phyloP scores from a whole-genome alignment of 2,888 invertebrate species.

The Brenthis daphne region DNA sequence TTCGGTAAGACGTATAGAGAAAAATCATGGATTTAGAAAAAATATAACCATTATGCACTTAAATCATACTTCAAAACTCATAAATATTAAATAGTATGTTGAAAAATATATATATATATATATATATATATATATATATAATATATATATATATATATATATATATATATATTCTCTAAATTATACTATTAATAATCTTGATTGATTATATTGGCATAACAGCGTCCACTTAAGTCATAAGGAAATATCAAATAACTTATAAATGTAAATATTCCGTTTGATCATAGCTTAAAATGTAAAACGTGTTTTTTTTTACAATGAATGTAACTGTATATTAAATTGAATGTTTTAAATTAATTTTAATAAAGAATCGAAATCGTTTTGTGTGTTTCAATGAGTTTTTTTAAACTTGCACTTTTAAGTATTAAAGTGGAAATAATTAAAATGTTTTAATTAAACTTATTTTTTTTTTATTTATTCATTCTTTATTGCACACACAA shows the following conservation, averaged over 20 bases:
- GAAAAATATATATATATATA: not conserved
- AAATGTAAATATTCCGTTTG: conserved; percentile 31
- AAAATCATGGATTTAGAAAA: no score
- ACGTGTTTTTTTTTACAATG: conserved; percentile 30
- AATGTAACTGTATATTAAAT: conserved; percentile 30
- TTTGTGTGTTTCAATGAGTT: conserved; percentile 16
- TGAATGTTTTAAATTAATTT: conserved; percentile 67
- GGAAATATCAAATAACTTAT: not conserved
- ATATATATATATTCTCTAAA: no score
- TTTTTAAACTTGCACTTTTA: not conserved
- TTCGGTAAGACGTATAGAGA: no score
- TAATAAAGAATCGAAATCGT: conserved; percentile 67
- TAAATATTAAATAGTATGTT: not conserved
- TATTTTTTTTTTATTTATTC: no score
- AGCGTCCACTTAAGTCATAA: not conserved
- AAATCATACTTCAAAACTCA: no score
- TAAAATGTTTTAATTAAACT: no score
- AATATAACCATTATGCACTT: no score
- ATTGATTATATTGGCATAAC: conserved; percentile 3
- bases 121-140: no score
- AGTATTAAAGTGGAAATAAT: not conserved
- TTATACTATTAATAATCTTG: not conserved
- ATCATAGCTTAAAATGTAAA: conserved; percentile 24
- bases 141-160: no score
- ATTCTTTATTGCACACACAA: no score